Evolutionary conservation across 2,113 vertebrate species (phyloP).

Genomic region (Trematocara zebra): DNA sequence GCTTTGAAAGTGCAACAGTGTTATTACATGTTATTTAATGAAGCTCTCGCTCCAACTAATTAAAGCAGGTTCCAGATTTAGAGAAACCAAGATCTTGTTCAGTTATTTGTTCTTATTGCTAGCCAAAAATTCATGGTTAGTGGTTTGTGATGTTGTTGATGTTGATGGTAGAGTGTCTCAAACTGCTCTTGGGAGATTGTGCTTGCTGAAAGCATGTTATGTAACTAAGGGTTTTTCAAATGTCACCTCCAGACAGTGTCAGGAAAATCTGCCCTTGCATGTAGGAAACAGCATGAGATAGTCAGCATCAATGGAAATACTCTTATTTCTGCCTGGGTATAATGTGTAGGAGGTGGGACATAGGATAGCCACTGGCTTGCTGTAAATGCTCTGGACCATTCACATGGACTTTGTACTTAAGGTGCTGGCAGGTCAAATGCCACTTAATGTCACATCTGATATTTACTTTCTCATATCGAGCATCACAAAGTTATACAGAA

Average conservation of each 20-base stretch:
- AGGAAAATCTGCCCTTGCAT: background rate
- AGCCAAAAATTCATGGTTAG: background rate
- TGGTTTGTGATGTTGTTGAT: background rate
- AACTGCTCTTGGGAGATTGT: background rate
- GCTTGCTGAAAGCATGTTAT: background rate
- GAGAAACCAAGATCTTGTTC: background rate
- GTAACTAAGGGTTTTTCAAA: background rate
- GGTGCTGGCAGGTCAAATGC: background rate
- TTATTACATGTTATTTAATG: background rate
- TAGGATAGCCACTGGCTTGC: background rate
- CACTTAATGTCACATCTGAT: background rate
- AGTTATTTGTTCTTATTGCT: background rate
- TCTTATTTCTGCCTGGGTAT: background rate
- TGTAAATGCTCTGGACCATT: background rate
- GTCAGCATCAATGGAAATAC: background rate
- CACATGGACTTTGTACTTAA: background rate
- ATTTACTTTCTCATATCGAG: background rate
- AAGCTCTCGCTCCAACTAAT: background rate
- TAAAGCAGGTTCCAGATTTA: no score
- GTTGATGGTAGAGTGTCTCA: background rate
- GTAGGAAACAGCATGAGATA: background rate
- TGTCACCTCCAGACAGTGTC: background rate
- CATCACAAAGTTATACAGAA: background rate
- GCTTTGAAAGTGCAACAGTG: background rate
- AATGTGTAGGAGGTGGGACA: background rate